Evolutionary conservation across 2,797 vertebrate genomes (phyloP), one percentile per base, ranked within the genome.

Genomic region (Pipistrellus pygmaeus): DNA sequence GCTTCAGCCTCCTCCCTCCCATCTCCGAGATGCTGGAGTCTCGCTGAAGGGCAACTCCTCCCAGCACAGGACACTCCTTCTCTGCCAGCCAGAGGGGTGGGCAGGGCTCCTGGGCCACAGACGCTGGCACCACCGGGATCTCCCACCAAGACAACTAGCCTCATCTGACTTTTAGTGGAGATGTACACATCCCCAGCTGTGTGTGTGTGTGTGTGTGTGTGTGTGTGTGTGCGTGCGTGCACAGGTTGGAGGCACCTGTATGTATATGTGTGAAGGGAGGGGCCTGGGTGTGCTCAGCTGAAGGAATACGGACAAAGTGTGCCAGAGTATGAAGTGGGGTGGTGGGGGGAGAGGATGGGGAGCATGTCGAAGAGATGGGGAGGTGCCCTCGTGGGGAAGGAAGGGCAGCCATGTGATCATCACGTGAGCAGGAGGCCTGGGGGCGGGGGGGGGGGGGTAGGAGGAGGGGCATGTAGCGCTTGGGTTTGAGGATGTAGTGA

Each of bases 401-500:
- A 25, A 15, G 23, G 48, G 35, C 9, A 15, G 13, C 3, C 1
- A 46, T 20, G 17, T 48, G 46, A 68, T 32, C 60, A 3, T 64
- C 69, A 60, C 4, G 2, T 48, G 83, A 73, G 51, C 18, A 0
- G 41, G 78, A 68, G 55, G 66, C 30, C 4, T 41, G 6, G 32
- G 48, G 9, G n/a, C 15, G 38, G 64, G 48, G 9, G n/a, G n/a
- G 38, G 64, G n/a, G 8, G 38, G 27, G 15, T 9, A 4, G 51
- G 30, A 0, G 2, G 12, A 68, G 53, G 85, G 73, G 71, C 60
- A 82, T 69, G 68, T 46, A 30, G 77, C 55, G 51, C 91, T 89
- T 91, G 44, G 90, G 95, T 97, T 96, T 97, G 85, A 90, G 97
- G 97, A 97, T 68, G 96, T 95, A 88, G 93, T 3, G 88, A 97